phyloP scores from a whole-genome alignment of 2,888 invertebrate species.

The Folsomia candida region DNA sequence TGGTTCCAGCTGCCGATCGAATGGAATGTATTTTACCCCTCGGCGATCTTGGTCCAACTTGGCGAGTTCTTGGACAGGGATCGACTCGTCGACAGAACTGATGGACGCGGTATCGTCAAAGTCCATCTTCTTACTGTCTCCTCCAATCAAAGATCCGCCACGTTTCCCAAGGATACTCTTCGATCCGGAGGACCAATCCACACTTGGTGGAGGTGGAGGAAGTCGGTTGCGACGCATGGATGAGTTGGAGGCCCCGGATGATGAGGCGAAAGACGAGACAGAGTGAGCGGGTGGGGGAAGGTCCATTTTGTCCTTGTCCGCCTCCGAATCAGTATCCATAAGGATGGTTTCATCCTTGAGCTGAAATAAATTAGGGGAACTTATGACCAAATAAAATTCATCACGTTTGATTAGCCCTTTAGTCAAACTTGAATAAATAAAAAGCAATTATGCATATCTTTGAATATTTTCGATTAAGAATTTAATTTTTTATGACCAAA shows the following conservation, averaged over 20 bases:
- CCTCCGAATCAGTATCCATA: neutral
- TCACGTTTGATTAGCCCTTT: no score
- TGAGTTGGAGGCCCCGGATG: conserved; percentile 18
- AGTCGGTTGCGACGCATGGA: conserved; percentile 17
- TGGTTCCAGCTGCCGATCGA: conserved; percentile 1
- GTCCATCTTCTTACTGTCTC: conserved; percentile 19
- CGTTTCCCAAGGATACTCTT: conserved; percentile 32
- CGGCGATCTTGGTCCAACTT: conserved; percentile 19
- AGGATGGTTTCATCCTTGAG: no score
- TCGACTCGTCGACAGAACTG: conserved; percentile 24
- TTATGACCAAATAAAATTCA: no score
- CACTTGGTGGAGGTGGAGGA: conserved; percentile 32
- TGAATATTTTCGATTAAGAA: no score
- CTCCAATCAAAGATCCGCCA: conserved; percentile 21
- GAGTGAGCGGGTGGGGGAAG: conserved; percentile 24
- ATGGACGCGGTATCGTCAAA: conserved; percentile 26
- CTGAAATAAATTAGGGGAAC: no score
- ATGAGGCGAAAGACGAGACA: conserved; percentile 24
- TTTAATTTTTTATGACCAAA: no score
- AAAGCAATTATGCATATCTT: no score
- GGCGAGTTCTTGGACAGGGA: conserved; percentile 27
- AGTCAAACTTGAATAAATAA: no score
- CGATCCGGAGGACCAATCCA: conserved; percentile 30
- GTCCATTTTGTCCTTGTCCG: neutral
- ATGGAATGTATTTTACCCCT: conserved; percentile 27